phyloP scores from a whole-genome alignment of 92 coral and sea anemone species.

The Phymanthus crucifer region DNA sequence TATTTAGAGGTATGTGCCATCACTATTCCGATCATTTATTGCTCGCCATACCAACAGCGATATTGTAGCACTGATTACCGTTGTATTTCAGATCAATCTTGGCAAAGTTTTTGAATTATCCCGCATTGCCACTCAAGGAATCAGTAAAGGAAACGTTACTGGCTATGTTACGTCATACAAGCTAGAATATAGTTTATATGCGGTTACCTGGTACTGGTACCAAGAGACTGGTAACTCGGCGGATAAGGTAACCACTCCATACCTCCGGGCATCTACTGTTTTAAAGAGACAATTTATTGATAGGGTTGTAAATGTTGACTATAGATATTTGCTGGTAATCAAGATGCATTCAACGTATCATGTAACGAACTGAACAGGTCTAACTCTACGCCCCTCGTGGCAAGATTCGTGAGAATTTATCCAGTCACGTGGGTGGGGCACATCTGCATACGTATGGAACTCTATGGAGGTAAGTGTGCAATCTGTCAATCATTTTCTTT shows the following conservation, averaged over 20 bases:
- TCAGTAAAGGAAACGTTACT: slow-evolving; percentile 6
- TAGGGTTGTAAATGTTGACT: not conserved
- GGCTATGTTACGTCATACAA: slow-evolving; percentile 34
- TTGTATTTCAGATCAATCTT: slow-evolving; percentile 16
- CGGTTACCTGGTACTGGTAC: slow-evolving; percentile 22
- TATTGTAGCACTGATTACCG: not conserved
- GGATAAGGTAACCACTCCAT: slow-evolving; percentile 6
- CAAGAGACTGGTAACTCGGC: not conserved
- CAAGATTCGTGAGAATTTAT: slow-evolving; percentile 41
- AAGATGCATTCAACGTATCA: slow-evolving; percentile 1
- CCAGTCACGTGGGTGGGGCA: slow-evolving; percentile 32
- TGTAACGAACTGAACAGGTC: slow-evolving; percentile 32
- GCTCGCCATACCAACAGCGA: not conserved
- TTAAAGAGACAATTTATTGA: not conserved
- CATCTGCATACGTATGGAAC: slow-evolving; percentile 51
- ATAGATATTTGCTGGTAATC: slow-evolving; percentile 34
- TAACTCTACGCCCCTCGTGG: slow-evolving; percentile 19
- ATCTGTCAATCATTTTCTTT: not conserved
- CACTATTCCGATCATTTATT: not conserved
- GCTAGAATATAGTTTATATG: slow-evolving; percentile 15
- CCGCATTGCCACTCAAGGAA: slow-evolving; percentile 38
- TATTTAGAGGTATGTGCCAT: slow-evolving; percentile 30
- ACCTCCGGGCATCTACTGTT: not conserved
- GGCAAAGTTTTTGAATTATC: slow-evolving; percentile 23
- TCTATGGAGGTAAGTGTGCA: slow-evolving; percentile 39